Percentiles rank a stretch among this genome's conserved stretches.
These are phyloP conservation scores for Phalera bucephala DNA, from an alignment of 2,888 invertebrate species.

Conservation along the genomic window DNA sequence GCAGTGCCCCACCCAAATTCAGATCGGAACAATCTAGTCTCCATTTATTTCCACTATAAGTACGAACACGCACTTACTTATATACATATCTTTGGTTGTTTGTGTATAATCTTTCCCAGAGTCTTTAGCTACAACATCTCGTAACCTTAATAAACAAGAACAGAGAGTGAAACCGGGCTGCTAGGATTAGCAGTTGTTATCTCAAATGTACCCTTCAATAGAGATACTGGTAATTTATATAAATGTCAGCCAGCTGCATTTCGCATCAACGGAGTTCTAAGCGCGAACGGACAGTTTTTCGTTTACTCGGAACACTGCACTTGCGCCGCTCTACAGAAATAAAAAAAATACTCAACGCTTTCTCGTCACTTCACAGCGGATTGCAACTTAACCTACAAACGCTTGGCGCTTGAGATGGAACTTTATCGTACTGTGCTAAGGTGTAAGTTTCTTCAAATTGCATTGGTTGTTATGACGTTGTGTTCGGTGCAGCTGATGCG, in stretches of 20 bases:
- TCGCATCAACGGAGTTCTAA: slow-evolving; percentile 39
- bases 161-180: background rate
- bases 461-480: slow-evolving; percentile 44
- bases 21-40: no score
- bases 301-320: slow-evolving; percentile 70
- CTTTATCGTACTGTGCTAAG: slow-evolving; percentile 26
- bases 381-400: slow-evolving; percentile 39
- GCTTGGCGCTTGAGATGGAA: slow-evolving; percentile 21
- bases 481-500: slow-evolving; percentile 47
- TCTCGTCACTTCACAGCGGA: slow-evolving; percentile 40
- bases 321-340: slow-evolving; percentile 62
- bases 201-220: background rate
- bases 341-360: slow-evolving; percentile 72
- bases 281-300: slow-evolving; percentile 42
- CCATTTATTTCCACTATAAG: no score
- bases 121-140: no score
- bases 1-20: no score
- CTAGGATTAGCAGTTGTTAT: background rate
- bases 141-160: no score
- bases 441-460: slow-evolving; percentile 27
- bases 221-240: background rate
- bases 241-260: slow-evolving; percentile 42
- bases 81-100: no score
- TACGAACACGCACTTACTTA: no score
- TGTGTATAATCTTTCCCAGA: no score